Conservation (phyloP, 2,113 vertebrate genomes). For the Lathamus discolor region DNA sequence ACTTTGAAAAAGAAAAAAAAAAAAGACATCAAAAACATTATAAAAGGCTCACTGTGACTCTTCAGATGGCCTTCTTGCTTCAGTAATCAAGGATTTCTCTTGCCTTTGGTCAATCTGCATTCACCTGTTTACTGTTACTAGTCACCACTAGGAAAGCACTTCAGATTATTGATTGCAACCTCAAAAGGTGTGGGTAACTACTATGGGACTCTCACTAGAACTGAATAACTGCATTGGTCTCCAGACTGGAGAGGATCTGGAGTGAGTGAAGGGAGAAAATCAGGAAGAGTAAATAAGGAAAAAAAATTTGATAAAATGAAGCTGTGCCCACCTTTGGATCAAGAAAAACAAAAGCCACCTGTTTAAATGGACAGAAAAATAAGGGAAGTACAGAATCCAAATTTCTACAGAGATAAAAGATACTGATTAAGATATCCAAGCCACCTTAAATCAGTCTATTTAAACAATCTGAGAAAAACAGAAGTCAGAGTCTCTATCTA, state of each 20-base stretch:
- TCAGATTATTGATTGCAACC: background rate
- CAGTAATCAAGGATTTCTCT: background rate
- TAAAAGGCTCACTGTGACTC: background rate
- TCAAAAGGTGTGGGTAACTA: background rate
- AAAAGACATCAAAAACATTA: background rate
- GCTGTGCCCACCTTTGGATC: background rate
- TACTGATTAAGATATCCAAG: background rate
- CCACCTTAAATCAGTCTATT: background rate
- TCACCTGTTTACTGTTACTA: background rate
- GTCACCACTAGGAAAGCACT: background rate
- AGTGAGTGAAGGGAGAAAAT: background rate
- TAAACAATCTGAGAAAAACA: background rate
- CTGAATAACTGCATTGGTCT: background rate
- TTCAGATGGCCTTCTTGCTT: background rate
- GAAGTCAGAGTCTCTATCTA: background rate
- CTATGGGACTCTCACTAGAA: background rate
- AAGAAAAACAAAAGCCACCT: background rate
- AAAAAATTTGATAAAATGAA: background rate
- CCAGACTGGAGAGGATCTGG: background rate
- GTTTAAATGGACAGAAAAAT: background rate
- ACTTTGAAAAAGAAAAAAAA: background rate
- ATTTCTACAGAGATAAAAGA: background rate
- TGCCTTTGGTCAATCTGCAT: background rate
- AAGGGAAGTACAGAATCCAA: background rate
- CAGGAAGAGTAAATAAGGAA: background rate